A percentile compares a stretch with the other conserved stretches of the same genome.
phyloP scores from a whole-genome alignment of 2,113 vertebrate genomes.

The Tricholaema leucomelas region DNA sequence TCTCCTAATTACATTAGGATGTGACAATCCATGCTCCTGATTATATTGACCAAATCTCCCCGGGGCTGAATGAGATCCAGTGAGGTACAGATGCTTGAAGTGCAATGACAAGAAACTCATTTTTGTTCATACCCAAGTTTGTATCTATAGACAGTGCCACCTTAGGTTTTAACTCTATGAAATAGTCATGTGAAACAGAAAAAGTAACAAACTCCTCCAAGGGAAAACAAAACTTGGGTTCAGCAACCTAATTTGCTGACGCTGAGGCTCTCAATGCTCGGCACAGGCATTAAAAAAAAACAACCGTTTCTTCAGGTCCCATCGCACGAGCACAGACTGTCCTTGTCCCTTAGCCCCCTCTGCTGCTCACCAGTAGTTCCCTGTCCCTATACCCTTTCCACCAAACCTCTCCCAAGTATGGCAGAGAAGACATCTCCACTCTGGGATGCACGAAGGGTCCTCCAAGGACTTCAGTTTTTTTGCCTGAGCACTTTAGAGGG shows the following conservation, averaged over 20 bases:
- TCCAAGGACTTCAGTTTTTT: background rate
- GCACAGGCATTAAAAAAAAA: background rate
- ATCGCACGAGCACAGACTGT: background rate
- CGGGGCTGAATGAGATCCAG: background rate
- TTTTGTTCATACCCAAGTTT: background rate
- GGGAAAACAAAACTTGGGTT: background rate
- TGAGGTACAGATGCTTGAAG: background rate
- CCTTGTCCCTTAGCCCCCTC: background rate
- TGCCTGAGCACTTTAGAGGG: background rate
- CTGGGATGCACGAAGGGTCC: background rate
- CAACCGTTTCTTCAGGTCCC: background rate
- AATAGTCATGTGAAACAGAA: background rate
- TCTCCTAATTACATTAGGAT: too few species aligned
- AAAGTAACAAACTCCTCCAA: background rate
- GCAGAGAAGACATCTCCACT: background rate
- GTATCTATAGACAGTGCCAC: background rate
- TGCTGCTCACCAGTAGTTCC: fast-evolving
- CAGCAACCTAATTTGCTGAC: background rate
- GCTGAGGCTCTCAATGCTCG: background rate
- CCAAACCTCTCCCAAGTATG: fast-evolving
- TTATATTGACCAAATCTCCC: background rate
- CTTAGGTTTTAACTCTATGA: background rate
- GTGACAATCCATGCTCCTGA: background rate
- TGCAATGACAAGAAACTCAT: background rate
- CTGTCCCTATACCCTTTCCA: background rate